Evolutionary conservation across 2,113 vertebrate species (phyloP).

Genomic region (Mesoclemmys tuberculata): DNA sequence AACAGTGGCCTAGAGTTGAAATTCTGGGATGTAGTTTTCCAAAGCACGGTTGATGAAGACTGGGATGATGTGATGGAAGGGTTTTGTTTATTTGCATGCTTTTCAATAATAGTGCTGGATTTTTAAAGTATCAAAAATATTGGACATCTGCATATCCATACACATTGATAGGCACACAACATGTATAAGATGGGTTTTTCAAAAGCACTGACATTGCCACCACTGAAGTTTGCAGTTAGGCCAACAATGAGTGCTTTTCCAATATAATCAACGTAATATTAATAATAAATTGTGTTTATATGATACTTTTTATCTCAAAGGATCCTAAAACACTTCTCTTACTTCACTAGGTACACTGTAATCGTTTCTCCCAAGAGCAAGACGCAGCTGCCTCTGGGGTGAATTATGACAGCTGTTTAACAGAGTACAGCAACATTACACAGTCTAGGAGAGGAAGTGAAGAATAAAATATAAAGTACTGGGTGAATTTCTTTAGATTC

Average conservation of each 20-base stretch:
- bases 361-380: background rate
- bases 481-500: background rate
- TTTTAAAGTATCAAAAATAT: background rate
- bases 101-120: background rate
- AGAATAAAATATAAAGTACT: background rate
- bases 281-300: background rate
- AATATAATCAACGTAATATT: background rate
- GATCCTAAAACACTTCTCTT: background rate
- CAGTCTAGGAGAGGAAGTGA: background rate
- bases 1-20: slow-evolving; percentile 49
- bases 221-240: background rate
- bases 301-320: background rate
- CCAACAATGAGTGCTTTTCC: background rate
- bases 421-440: background rate
- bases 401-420: accelerated
- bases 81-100: slow-evolving; percentile 9
- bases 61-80: slow-evolving; percentile 21
- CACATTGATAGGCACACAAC: background rate
- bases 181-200: background rate
- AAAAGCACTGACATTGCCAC: background rate
- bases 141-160: background rate
- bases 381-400: background rate
- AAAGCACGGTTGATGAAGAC: slow-evolving; percentile 52
- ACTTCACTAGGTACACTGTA: background rate
- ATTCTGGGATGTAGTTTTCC: slow-evolving; percentile 13